Percentiles rank a stretch among this genome's conserved stretches.
Conservation (phyloP, 2,113 vertebrate species). For the Riparia riparia region DNA sequence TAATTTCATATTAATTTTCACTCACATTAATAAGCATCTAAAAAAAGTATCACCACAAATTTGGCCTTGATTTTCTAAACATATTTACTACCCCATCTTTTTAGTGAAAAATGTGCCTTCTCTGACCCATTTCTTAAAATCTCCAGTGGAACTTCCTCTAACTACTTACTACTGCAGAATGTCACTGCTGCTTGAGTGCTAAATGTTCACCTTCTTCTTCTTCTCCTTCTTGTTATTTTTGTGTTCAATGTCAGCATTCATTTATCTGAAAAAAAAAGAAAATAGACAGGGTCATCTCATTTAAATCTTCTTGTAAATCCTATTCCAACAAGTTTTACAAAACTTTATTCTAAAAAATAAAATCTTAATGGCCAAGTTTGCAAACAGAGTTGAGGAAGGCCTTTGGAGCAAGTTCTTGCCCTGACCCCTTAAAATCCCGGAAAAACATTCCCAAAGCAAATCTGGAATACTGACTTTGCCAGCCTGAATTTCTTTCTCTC, state of each 20-base stretch:
- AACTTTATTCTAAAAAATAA: background rate
- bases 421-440: background rate
- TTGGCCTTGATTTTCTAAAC: background rate
- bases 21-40: background rate
- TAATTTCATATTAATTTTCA: background rate
- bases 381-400: background rate
- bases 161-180: background rate
- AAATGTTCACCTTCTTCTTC: background rate
- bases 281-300: background rate
- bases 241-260: background rate
- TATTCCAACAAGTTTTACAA: background rate
- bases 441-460: slow-evolving; percentile 1
- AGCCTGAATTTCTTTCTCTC: slow-evolving; percentile 11
- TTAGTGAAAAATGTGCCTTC: background rate
- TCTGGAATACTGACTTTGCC: background rate
- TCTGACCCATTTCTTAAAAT: background rate
- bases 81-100: rapidly evolving
- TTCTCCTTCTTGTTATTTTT: background rate
- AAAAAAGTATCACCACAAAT: background rate
- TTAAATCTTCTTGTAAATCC: background rate
- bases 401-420: background rate
- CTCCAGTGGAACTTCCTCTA: background rate
- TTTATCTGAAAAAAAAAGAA: background rate
- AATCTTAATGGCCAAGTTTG: background rate
- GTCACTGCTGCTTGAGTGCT: background rate